These are phyloP conservation scores for Drosophila infuscata DNA, from an alignment of 2,888 invertebrate genomes.

Conservation along the genomic window DNA sequence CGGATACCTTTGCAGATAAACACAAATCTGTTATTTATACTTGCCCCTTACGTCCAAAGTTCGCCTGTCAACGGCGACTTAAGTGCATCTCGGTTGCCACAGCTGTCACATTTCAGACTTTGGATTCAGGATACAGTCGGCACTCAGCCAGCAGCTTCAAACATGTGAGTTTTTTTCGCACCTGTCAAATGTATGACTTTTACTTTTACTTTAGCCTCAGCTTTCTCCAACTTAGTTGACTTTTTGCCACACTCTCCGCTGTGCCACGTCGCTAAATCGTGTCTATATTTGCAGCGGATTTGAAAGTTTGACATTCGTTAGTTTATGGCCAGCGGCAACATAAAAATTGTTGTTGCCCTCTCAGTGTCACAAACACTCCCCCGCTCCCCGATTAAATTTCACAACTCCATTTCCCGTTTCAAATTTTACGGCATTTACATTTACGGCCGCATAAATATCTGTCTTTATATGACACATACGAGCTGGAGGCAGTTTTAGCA, in stretches of 20 bases:
- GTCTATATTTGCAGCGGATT: conserved; percentile 41
- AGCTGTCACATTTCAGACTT: conserved; percentile 13
- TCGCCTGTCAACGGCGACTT: conserved; percentile 14
- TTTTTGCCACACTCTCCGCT: neutral
- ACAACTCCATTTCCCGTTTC: conserved; percentile 9
- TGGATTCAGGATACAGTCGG: conserved; percentile 4
- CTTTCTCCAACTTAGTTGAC: neutral
- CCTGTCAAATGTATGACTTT: conserved; percentile 59
- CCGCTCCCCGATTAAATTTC: neutral
- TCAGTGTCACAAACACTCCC: conserved; percentile 19
- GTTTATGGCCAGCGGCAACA: conserved; percentile 60
- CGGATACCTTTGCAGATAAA: conserved; percentile 37
- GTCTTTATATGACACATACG: conserved; percentile 26
- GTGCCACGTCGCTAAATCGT: neutral
- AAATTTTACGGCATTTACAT: conserved; percentile 45
- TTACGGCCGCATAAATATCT: conserved; percentile 49
- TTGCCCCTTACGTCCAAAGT: conserved; percentile 17
- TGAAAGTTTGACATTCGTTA: conserved; percentile 60
- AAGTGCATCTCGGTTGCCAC: conserved; percentile 24
- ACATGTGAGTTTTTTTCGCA: conserved; percentile 62
- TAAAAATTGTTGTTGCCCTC: conserved; percentile 38
- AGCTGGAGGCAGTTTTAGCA: conserved; percentile 19
- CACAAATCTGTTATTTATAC: conserved; percentile 22
- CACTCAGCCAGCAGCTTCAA: conserved; percentile 13
- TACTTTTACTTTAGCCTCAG: conserved; percentile 16